phyloP scores from a whole-genome alignment of 2,797 vertebrate species.

The Pelodytes ibericus region DNA sequence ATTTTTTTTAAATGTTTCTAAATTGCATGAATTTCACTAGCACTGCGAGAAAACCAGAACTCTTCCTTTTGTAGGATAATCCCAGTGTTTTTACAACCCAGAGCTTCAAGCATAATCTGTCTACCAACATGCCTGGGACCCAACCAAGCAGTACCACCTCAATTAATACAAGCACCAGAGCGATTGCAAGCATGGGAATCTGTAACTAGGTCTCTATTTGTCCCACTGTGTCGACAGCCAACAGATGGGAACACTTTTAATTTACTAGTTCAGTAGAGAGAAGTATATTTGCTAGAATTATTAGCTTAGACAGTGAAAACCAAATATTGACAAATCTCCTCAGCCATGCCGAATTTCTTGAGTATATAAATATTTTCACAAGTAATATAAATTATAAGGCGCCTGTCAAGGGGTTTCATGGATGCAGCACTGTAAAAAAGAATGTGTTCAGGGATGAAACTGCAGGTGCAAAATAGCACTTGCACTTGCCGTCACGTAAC shows the following conservation, averaged over 20 bases:
- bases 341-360: not conserved
- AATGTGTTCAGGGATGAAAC: too few species aligned
- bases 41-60: slow-evolving; percentile 17
- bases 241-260: not conserved
- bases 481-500: too few species aligned
- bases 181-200: slow-evolving; percentile 33
- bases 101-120: slow-evolving; percentile 4
- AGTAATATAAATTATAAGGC: not conserved
- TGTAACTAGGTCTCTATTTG: not conserved
- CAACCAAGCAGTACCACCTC: slow-evolving; percentile 39
- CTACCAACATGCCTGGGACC: slow-evolving; percentile 25
- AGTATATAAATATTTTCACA: not conserved
- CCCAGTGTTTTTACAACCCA: slow-evolving; percentile 30
- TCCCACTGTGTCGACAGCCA: not conserved
- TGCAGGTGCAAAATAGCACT: too few species aligned
- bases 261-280: not conserved
- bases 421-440: too few species aligned
- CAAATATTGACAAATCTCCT: not conserved
- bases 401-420: too few species aligned
- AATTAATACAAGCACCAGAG: slow-evolving; percentile 40
- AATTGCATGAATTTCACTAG: slow-evolving; percentile 35
- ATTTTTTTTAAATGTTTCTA: slow-evolving; percentile 19
- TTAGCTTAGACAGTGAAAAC: not conserved
- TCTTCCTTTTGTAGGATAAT: slow-evolving; percentile 35
- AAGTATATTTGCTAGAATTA: not conserved